Base-by-base conservation (phyloP, 1,140 invertebrate species). In the Ceratina japonica region DNA sequence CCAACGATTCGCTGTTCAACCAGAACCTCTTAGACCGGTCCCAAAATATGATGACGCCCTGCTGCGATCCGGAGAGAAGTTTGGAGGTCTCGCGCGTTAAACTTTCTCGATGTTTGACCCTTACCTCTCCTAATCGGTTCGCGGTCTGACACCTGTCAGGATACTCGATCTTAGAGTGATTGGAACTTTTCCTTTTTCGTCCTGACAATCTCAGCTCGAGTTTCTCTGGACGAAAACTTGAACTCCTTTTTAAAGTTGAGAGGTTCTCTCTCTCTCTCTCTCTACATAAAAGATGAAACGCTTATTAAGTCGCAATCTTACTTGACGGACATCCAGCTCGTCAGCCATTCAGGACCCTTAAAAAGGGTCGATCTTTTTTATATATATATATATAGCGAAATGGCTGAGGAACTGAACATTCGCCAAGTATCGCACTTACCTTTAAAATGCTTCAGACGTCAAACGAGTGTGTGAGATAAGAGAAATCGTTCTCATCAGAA, bases 121-220 rank as follows among this genome's bases (percentile, higher is more conserved):
- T 68, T 49, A 24, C 15, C 31, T 49, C 49, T 66, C 24, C 61
- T 65, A 63, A 81, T 64, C 82, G 72, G 27, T 51, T 61, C 74
- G 49, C 78, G 71, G 66, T 12, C 76, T 59, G 70, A 79, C 76
- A 79, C 76, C 76, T 79, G 76, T 74, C 76, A 78, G 1, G 31
- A 58, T 56, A 4, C 54, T 56, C 54, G 15, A 56, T 56, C n/a
- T 56, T 16, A 56, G 15, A 56, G 15, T n/a, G 54, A 56, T 16
- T 56, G 16, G 54, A 44, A 44, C 10, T n/a, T 56, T 3, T 16
- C 31, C 56, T 12, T 20, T 51, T 24, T 22, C 37, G 37, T 10
- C 15, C 10, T 7, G 54, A 56, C 5, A 44, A 44, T 56, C 54
- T n/a, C 13, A 18, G 3, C 54, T 56, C 54, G 16, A 56, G 15